A percentile compares a stretch with the other conserved stretches of the same genome.
Evolutionary conservation across 2,113 vertebrate genomes (phyloP).

Genomic region (Varanus komodoensis): DNA sequence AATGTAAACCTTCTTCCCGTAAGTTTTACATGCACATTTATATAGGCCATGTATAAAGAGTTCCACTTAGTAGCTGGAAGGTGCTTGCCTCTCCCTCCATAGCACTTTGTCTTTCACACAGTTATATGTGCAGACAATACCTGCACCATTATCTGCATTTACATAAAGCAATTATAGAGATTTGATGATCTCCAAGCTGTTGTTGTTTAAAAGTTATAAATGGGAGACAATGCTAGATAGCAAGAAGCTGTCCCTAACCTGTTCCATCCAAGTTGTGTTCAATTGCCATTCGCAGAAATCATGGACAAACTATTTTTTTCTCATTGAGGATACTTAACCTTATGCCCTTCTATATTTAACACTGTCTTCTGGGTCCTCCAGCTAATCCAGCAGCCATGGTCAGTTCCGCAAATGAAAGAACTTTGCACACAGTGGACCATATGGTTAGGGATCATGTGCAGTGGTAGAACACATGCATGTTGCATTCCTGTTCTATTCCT

Average conservation of each 20-base stretch:
- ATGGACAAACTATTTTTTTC: not conserved
- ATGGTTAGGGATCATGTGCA: too few relatives aligned
- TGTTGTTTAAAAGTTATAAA: not conserved
- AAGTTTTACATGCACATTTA: conserved; percentile 35
- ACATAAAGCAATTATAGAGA: not conserved
- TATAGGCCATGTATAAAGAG: conserved; percentile 38
- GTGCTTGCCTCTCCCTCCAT: conserved; percentile 31
- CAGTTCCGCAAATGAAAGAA: too few relatives aligned
- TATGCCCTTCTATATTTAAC: not conserved
- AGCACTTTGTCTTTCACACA: conserved; percentile 35
- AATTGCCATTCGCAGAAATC: not conserved
- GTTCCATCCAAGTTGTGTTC: not conserved
- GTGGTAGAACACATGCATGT: not conserved
- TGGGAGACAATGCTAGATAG: not conserved
- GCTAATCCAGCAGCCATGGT: not conserved
- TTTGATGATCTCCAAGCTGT: not conserved
- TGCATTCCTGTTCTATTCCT: not conserved
- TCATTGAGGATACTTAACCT: not conserved
- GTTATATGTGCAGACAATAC: conserved; percentile 13
- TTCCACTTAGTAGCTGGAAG: conserved; percentile 39
- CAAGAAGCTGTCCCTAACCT: not conserved
- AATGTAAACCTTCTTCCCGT: conserved; percentile 23
- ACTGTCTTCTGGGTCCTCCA: not conserved
- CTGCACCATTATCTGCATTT: not conserved
- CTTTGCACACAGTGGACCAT: not conserved